phyloP scores from a whole-genome alignment of 37 sponge, comb jelly and placozoan genomes.

The Halisarca cf. caerulea region DNA sequence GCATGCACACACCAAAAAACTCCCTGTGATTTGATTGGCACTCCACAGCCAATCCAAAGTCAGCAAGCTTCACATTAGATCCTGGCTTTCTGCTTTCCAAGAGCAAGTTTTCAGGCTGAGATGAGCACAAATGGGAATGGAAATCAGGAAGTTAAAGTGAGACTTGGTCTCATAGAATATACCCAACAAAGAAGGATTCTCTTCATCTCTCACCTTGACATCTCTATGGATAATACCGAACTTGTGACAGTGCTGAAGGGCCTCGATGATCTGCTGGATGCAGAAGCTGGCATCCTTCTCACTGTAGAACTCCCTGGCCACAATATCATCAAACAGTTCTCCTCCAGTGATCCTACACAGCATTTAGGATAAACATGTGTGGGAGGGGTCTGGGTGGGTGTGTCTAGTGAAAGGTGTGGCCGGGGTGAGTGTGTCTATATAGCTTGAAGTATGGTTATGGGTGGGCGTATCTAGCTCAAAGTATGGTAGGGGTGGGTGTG shows the following conservation, averaged over 20 bases:
- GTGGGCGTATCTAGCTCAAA: no score
- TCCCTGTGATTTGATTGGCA: conserved; percentile 5
- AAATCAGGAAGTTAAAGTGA: no score
- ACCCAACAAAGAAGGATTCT: no score
- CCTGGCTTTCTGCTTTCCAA: conserved; percentile 69
- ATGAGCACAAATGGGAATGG: no score
- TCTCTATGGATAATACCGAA: conserved; percentile 88
- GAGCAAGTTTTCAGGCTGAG: conserved; percentile 92
- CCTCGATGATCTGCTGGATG: conserved; percentile 85
- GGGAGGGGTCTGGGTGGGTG: no score
- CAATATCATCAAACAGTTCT: conserved; percentile 96
- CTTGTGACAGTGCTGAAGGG: conserved; percentile 79
- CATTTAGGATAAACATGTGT: no score
- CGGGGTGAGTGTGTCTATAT: no score
- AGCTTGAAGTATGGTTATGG: no score
- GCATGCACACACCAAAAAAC: conserved; percentile 58
- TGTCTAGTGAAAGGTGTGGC: no score
- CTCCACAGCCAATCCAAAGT: conserved; percentile 94
- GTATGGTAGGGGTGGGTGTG: no score
- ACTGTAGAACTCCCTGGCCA: conserved; percentile 90
- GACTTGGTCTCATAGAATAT: no score
- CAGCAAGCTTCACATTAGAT: conserved; percentile 87
- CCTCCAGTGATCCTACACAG: conserved; percentile 94
- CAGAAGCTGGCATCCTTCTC: conserved; percentile 94
- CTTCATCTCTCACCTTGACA: conserved; percentile 81